Percentiles rank a stretch among this genome's conserved stretches.
Evolutionary conservation across 2,888 invertebrate genomes (phyloP).

Genomic region (Ophion ventricosus): DNA sequence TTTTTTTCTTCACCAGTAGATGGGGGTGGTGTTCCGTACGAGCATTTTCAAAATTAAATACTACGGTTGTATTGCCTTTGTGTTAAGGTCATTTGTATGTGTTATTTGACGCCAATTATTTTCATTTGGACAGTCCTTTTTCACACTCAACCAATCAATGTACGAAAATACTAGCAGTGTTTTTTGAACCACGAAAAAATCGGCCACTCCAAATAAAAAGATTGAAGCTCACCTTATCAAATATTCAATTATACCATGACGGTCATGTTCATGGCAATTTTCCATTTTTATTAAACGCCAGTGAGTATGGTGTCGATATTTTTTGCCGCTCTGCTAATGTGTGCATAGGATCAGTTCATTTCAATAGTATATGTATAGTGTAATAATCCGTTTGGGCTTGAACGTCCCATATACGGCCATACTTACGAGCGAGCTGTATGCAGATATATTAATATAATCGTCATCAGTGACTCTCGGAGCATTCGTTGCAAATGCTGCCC

Average conservation of each 20-base stretch:
- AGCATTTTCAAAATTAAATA: too few species aligned
- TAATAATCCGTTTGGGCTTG: background rate
- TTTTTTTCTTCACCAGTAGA: too few species aligned
- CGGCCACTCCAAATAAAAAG: background rate
- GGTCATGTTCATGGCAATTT: background rate
- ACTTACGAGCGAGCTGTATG: constrained; percentile 9
- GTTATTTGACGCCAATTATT: background rate
- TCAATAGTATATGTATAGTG: background rate
- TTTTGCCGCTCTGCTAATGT: background rate
- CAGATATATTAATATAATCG: constrained; percentile 20
- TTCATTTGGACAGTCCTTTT: background rate
- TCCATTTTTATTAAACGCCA: background rate
- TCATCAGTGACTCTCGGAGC: constrained; percentile 27
- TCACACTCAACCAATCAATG: background rate
- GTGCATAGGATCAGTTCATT: background rate
- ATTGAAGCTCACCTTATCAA: background rate
- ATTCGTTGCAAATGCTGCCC: constrained; percentile 43
- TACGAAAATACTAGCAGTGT: too few species aligned
- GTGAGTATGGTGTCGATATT: background rate
- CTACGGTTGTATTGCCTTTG: too few species aligned
- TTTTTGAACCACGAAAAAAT: background rate
- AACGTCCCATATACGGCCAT: background rate
- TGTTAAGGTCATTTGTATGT: too few species aligned
- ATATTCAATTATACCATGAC: background rate
- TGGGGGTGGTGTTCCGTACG: too few species aligned